Conservation (phyloP, 1,140 invertebrate species). For the Portunus trituberculatus region DNA sequence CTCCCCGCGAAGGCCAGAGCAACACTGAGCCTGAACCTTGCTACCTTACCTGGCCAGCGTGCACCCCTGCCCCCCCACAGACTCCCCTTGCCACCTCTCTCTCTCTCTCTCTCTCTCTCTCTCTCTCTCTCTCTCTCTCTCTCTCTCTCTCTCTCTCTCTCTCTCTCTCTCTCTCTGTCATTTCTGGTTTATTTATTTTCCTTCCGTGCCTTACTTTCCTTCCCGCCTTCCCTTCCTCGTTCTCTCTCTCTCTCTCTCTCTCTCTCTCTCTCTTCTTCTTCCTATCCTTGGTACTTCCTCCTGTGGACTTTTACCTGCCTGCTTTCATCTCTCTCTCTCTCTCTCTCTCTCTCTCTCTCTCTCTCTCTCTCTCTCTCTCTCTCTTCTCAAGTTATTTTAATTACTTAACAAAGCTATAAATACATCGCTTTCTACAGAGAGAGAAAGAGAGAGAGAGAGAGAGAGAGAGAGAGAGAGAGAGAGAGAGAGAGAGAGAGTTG, state of each 20-base stretch:
- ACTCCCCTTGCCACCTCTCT: too few relatives aligned
- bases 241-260: conserved; percentile 20
- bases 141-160: too few relatives aligned
- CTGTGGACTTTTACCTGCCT: neutral
- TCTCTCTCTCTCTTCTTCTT: neutral
- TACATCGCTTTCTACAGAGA: too few relatives aligned
- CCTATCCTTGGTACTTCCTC: neutral
- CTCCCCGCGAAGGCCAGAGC: neutral
- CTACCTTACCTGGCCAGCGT: neutral
- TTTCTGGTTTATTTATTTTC: neutral
- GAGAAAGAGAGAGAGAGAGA: neutral
- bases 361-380: neutral
- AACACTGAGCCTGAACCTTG: neutral
- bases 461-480: conserved; percentile 1
- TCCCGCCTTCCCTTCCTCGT: neutral
- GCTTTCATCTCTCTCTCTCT: neutral
- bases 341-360: neutral
- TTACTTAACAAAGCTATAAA: neutral
- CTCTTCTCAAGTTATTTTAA: neutral
- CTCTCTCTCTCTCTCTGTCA: too few relatives aligned
- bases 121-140: too few relatives aligned
- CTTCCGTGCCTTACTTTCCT: neutral
- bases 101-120: too few relatives aligned
- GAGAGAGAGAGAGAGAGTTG: conserved; percentile 18
- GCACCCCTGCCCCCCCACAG: neutral